Evolutionary conservation across 2,113 vertebrate species (phyloP), one percentile per base, ranked within the genome.

Genomic region (Pseudolaguvia tuberculata): DNA sequence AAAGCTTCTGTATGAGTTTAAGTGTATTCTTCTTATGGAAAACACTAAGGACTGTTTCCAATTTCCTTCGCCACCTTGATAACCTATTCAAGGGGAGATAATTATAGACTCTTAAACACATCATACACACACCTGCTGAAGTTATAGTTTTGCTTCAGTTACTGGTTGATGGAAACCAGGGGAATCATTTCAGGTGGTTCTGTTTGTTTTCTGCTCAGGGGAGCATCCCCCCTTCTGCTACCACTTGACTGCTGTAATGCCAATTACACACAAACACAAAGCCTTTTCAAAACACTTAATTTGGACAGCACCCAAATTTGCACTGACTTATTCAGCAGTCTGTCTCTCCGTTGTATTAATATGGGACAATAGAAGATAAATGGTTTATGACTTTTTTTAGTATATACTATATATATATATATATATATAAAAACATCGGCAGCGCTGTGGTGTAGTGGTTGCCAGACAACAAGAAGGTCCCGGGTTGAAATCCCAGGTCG

Each of bases 271-370:
- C 58, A n/a, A n/a, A 18, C 17, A 31, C 11, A 77, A 51, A 73
- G 57, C 65, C 50, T 63, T 73, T 77, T 35, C 73, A 73, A 73
- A 80, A 77, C 23, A 65, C 75, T 77, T 70, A n/a, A 45, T 65
- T 77, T 73, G 57, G 23, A 42, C 65, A 63, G 65, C 79, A 29
- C 74, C 42, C 51, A 80, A 62, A 77, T 77, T 77, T 80, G 70
- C 53, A 65, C 70, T 77, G 75, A 73, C 63, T 80, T 65, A 77
- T 70, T 74, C 39, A 29, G 61, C 71, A 47, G 73, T 17, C 62
- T 67, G 73, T 23, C 39, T 74, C 63, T 77, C 18, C 74, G 61
- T 80, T 74, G 76, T 80, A 65, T 77, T 77, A 80, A 80, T 70
- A 73, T 61, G 13, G 63, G 27, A 68, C 11, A 63, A 63, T 31